These are phyloP conservation scores for Aquatica leii DNA, from an alignment of 2,888 invertebrate genomes.

Conservation along the genomic window DNA sequence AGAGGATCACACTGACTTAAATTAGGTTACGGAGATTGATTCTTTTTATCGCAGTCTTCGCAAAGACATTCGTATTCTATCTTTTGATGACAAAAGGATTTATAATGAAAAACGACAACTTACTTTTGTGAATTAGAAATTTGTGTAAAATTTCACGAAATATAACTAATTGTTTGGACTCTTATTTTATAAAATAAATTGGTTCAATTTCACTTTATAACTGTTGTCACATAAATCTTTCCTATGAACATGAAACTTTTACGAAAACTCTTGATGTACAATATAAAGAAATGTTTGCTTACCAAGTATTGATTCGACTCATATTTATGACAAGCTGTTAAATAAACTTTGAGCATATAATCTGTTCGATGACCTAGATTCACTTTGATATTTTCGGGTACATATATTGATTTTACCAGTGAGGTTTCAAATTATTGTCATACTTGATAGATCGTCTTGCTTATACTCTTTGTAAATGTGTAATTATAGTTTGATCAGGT, in stretches of 20 bases:
- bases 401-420: slow-evolving; percentile 1
- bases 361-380: slow-evolving; percentile 7
- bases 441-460: background rate
- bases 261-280: too few relatives aligned
- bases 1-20: slow-evolving; percentile 27
- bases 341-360: slow-evolving; percentile 5
- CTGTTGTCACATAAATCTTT: too few relatives aligned
- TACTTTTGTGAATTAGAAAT: slow-evolving; percentile 8
- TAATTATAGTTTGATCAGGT: too few relatives aligned
- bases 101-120: slow-evolving; percentile 27
- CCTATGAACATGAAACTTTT: too few relatives aligned
- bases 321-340: slow-evolving; percentile 4
- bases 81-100: slow-evolving; percentile 26
- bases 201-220: background rate
- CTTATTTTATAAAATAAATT: background rate
- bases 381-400: slow-evolving; percentile 2
- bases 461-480: too few relatives aligned
- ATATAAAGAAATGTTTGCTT: background rate
- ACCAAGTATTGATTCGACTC: slow-evolving; percentile 1
- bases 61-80: slow-evolving; percentile 18
- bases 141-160: background rate
- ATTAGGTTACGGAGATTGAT: slow-evolving; percentile 34
- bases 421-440: background rate
- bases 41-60: slow-evolving; percentile 17
- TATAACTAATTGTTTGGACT: background rate